A percentile compares a stretch with the other conserved stretches of the same genome.
Conservation (phyloP, 2,797 vertebrate genomes). For the Ctenochaetus hawaiiensis region DNA sequence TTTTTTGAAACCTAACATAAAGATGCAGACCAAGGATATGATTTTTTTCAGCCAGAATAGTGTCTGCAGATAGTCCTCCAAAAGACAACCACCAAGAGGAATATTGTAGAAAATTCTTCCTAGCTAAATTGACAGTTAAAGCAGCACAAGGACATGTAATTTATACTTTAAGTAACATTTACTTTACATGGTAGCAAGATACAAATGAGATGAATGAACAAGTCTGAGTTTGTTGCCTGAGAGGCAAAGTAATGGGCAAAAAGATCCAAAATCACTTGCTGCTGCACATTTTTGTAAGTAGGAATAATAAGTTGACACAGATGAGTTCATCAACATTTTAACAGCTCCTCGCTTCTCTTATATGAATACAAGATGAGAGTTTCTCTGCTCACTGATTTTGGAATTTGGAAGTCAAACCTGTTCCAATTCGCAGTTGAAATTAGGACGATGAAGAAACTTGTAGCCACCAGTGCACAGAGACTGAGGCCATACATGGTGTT, state of each 20-base stretch:
- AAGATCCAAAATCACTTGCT: background rate
- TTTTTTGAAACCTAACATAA: background rate
- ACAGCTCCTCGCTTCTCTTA: background rate
- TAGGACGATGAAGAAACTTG: too few relatives aligned
- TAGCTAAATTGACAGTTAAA: background rate
- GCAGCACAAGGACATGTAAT: background rate
- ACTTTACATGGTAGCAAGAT: background rate
- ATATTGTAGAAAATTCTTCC: background rate
- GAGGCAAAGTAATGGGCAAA: background rate
- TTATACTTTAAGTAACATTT: background rate
- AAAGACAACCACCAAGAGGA: background rate
- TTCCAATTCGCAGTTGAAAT: too few relatives aligned
- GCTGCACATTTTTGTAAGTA: background rate
- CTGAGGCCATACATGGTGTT: too few relatives aligned
- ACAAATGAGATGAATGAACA: background rate
- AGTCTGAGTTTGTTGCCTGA: conserved; percentile 1
- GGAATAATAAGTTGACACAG: background rate
- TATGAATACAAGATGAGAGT: background rate
- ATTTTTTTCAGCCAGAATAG: background rate
- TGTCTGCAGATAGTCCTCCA: background rate
- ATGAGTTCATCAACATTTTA: background rate
- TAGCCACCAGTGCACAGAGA: too few relatives aligned
- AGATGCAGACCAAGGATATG: background rate
- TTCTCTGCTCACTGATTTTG: too few relatives aligned
- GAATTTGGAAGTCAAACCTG: too few relatives aligned